Evolutionary conservation across 2,888 invertebrate genomes (phyloP).

Genomic region (Mamestra brassicae): DNA sequence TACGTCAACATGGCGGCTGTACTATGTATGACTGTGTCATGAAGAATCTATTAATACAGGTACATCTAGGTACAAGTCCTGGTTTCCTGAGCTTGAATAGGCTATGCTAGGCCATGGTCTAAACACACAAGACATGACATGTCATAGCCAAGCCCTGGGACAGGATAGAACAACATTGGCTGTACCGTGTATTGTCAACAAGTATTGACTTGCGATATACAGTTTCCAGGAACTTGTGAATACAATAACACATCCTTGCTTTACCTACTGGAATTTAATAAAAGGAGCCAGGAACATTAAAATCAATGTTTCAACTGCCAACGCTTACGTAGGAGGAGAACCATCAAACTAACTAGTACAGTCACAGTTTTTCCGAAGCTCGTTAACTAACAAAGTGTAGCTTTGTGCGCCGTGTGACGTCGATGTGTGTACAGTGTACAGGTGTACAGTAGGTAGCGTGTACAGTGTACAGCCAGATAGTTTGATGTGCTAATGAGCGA

Average conservation of each 20-base stretch:
- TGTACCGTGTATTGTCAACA: too few relatives aligned
- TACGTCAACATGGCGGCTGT: constrained; percentile 13
- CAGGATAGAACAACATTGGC: neutral
- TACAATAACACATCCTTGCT: neutral
- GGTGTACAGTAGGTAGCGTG: neutral
- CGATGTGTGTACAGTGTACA: constrained; percentile 43
- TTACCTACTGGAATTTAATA: neutral
- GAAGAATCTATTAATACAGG: constrained; percentile 16
- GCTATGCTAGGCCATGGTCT: neutral
- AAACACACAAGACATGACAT: too few relatives aligned
- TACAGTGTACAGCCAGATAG: constrained; percentile 56
- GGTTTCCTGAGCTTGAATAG: neutral
- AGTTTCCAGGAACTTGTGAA: neutral
- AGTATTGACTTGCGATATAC: neutral
- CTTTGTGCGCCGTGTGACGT: constrained; percentile 53
- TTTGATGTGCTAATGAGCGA: constrained; percentile 76
- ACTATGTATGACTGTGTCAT: neutral
- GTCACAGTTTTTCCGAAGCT: constrained; percentile 43
- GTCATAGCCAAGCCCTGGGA: neutral
- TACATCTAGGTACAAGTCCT: neutral
- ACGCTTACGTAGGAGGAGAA: neutral
- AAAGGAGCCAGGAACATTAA: neutral
- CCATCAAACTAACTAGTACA: constrained; percentile 18
- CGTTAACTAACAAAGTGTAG: constrained; percentile 54
- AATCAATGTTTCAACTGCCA: neutral